Evolutionary conservation across 2,888 invertebrate genomes (phyloP).

Genomic region (Malacosoma neustria): DNA sequence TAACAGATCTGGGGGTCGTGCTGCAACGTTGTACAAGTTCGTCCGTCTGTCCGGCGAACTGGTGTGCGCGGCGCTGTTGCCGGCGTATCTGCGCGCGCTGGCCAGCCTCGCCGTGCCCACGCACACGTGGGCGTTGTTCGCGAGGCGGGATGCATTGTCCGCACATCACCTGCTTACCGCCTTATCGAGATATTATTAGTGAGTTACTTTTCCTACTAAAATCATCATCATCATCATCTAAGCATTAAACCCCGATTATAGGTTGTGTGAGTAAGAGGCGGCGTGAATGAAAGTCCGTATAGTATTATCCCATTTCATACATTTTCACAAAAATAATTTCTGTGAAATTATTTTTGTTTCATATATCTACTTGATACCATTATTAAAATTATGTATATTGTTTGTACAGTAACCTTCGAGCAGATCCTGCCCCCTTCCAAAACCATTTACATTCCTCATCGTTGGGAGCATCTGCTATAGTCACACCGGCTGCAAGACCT

Average conservation of each 20-base stretch:
- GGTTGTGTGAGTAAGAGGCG: too few species aligned
- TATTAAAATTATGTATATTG: too few species aligned
- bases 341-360: too few species aligned
- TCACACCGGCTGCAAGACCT: constrained; percentile 44
- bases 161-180: constrained; percentile 71
- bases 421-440: constrained; percentile 76
- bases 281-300: too few species aligned
- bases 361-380: too few species aligned
- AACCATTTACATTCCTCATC: constrained; percentile 68
- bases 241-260: too few species aligned
- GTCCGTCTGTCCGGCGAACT: constrained; percentile 91
- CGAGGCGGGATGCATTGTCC: constrained; percentile 48
- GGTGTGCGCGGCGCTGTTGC: constrained; percentile 87
- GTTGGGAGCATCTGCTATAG: constrained; percentile 55
- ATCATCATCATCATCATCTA: too few species aligned
- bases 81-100: constrained; percentile 91
- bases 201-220: constrained; percentile 18
- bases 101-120: constrained; percentile 85
- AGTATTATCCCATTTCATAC: too few species aligned
- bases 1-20: constrained; percentile 65
- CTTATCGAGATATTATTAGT: constrained; percentile 81
- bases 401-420: constrained; percentile 77
- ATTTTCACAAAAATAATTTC: too few species aligned
- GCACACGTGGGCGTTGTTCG: constrained; percentile 79
- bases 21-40: constrained; percentile 92